Percentiles rank a stretch among this genome's conserved stretches.
phyloP scores from a whole-genome alignment of 2,113 vertebrate species.

The Jacana jacana region DNA sequence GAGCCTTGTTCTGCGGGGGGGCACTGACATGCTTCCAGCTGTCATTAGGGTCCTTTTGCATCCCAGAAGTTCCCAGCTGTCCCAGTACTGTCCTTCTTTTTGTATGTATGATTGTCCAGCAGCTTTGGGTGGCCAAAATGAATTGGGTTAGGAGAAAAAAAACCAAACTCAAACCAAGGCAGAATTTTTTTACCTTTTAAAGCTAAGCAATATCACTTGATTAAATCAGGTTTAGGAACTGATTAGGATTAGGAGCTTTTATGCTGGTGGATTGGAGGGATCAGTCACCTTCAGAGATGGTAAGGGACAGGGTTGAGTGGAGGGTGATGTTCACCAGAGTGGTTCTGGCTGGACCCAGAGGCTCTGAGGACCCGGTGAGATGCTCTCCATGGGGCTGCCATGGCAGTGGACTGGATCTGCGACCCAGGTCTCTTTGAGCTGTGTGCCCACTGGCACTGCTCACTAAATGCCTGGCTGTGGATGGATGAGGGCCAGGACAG shows the following conservation, averaged over 20 bases:
- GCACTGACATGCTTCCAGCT: neutral
- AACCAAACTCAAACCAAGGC: accelerated
- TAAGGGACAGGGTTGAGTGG: neutral
- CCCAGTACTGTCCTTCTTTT: neutral
- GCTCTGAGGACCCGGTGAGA: neutral
- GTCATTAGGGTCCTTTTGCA: neutral
- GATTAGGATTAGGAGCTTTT: neutral
- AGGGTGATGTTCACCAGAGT: neutral
- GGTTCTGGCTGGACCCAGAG: neutral
- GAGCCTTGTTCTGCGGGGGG: neutral
- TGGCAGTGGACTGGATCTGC: neutral
- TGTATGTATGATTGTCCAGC: neutral
- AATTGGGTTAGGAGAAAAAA: neutral
- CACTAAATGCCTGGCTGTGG: too few relatives aligned
- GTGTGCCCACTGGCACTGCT: too few relatives aligned
- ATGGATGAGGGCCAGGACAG: accelerated
- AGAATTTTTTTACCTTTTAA: neutral
- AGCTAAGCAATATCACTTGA: neutral
- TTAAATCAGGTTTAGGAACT: neutral
- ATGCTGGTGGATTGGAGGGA: neutral
- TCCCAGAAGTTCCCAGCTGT: neutral
- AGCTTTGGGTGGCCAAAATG: neutral
- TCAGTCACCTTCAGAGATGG: neutral
- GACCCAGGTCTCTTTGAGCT: neutral
- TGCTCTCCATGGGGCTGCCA: neutral